Evolutionary conservation across 2,888 invertebrate species (phyloP), one percentile per base, ranked within the genome.

Genomic region (Mamestra brassicae): DNA sequence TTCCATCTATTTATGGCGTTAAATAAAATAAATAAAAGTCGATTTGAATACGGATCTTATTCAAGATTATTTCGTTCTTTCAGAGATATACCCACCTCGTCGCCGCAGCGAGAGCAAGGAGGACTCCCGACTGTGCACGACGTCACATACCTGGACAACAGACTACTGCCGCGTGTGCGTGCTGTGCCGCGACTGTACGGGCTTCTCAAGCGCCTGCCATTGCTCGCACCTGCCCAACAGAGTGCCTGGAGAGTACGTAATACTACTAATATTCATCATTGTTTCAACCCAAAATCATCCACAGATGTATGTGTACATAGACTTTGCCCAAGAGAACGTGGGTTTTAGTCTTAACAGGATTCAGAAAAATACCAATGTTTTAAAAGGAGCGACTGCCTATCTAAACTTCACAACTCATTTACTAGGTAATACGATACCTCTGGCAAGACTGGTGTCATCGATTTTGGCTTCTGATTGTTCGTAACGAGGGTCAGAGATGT

Each of bases 161-260:
- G 98, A 98, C 86, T 97, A 98, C 90, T 99, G 99, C 90, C 98
- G 98, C 97, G 97, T 99, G 61, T 99, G 99, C 93, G 98, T 98
- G 2, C 97, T 98, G 73, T 99, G 99, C 91, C 97, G 98, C 11
- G 98, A 99, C 92, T 99, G 99, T 91, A 99, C 99, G 0, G 99
- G 99, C 3, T 99, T 99, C 93, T 98, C 98, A 66, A 97, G 98
- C 83, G 97, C 89, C 95, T 98, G 86, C 97, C 98, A 89, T 60
- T 90, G 91, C 72, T 85, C 92, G 3, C 83, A 88, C 79, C 96
- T 98, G 71, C 98, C 98, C 0, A 98, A 98, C 88, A 97, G 99
- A 82, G 97, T 98, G 91, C 98, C 98, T n/a, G 98, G 98, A 92
- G 97, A 98, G 98, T 98, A 93, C 97, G 98, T 97, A 42, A 4